Evolutionary conservation across 2,888 invertebrate species (phyloP).

Genomic region (Deilephila porcellus): DNA sequence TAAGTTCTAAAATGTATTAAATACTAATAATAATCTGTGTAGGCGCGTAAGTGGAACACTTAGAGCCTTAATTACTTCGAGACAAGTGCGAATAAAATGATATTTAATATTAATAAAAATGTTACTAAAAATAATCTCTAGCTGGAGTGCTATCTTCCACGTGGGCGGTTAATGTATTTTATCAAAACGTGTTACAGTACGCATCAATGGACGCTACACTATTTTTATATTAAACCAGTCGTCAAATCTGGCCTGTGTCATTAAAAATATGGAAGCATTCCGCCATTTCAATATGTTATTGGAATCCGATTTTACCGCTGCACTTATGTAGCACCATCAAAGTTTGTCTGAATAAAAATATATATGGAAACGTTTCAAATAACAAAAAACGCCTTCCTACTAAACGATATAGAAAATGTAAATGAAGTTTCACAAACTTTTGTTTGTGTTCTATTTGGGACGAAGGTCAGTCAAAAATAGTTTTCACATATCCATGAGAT

Average conservation of each 20-base stretch:
- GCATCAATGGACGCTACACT: conserved; percentile 21
- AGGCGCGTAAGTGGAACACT: background rate
- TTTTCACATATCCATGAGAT: background rate
- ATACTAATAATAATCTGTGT: background rate
- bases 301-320: background rate
- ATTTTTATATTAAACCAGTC: conserved; percentile 5
- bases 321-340: background rate
- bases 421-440: background rate
- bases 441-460: background rate
- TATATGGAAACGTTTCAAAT: no score
- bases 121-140: conserved; percentile 4
- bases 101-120: background rate
- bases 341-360: background rate
- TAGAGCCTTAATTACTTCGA: background rate
- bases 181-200: conserved; percentile 28
- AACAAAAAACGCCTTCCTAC: background rate
- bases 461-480: background rate
- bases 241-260: background rate
- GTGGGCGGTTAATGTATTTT: conserved; percentile 26
- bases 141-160: conserved; percentile 21
- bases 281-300: background rate
- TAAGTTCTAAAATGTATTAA: no score
- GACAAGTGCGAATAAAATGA: background rate
- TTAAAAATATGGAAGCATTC: background rate
- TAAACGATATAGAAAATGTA: background rate